Conservation (phyloP, 2,888 invertebrate genomes). For the Syritta pipiens region DNA sequence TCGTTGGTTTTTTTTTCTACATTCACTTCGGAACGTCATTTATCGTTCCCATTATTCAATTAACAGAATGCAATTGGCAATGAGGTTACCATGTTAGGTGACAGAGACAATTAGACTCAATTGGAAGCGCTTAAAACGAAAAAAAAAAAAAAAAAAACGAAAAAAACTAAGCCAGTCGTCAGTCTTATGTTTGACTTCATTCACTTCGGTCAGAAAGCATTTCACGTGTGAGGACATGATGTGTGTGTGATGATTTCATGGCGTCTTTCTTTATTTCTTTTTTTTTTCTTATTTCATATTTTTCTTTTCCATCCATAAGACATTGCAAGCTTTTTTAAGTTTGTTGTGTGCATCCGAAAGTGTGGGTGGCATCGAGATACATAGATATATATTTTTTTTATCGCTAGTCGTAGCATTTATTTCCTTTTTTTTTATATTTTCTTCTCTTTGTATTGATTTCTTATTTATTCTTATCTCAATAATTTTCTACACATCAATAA, state of each 20-base stretch:
- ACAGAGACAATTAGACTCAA: constrained; percentile 21
- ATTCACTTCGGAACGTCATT: not conserved
- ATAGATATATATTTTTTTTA: not conserved
- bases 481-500: constrained; percentile 14
- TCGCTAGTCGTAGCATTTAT: constrained; percentile 6
- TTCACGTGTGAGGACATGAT: constrained; percentile 1
- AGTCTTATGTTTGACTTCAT: constrained; percentile 14
- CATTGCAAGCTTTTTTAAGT: constrained; percentile 11
- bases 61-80: constrained; percentile 31
- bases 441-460: constrained; percentile 20
- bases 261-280: constrained; percentile 20
- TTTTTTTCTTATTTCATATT: constrained; percentile 43
- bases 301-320: constrained; percentile 33
- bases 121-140: constrained; percentile 2
- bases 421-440: not conserved
- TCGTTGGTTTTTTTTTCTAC: not conserved
- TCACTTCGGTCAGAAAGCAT: constrained; percentile 13
- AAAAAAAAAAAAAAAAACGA: too few species aligned
- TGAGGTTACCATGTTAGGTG: constrained; percentile 33
- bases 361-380: constrained; percentile 4
- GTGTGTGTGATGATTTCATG: constrained; percentile 14
- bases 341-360: constrained; percentile 24
- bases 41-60: constrained; percentile 20
- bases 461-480: constrained; percentile 30
- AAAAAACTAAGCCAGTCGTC: too few species aligned